A percentile compares a stretch with the other conserved stretches of the same genome.
Evolutionary conservation across 1,140 invertebrate species (phyloP).

Genomic region (Melipona quadrifasciata): DNA sequence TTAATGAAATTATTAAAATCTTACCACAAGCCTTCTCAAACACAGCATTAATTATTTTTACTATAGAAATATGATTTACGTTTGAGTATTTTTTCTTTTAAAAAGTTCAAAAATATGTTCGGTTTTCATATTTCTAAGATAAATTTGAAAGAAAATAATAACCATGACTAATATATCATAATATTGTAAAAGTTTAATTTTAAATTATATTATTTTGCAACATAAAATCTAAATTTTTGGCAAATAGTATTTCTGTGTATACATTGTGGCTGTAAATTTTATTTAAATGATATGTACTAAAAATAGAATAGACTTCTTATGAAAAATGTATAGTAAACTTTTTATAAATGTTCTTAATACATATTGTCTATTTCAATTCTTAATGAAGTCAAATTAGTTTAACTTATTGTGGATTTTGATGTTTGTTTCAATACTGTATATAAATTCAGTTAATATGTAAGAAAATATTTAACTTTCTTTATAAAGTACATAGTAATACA

Average conservation of each 20-base stretch:
- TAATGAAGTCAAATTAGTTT: conserved; percentile 49
- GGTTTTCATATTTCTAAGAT: not conserved
- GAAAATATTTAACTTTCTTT: conserved; percentile 54
- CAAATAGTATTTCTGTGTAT: conserved; percentile 16
- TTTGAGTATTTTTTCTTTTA: not conserved
- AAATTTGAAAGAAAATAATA: not conserved
- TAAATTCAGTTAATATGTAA: conserved; percentile 57
- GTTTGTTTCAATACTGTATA: conserved; percentile 59
- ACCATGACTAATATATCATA: not conserved
- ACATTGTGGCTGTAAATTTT: conserved; percentile 36
- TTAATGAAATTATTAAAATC: conserved; percentile 24
- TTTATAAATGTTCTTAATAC: conserved; percentile 52
- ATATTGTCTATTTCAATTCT: conserved; percentile 20
- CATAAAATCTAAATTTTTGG: not conserved
- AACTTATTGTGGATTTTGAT: conserved; percentile 32
- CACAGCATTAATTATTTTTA: conserved; percentile 57
- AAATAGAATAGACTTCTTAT: conserved; percentile 11
- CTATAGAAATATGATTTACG: conserved; percentile 16
- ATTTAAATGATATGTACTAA: conserved; percentile 22
- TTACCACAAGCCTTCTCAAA: conserved; percentile 62
- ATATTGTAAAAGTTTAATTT: conserved; percentile 16
- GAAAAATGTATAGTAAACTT: conserved; percentile 48
- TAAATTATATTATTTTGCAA: conserved; percentile 28
- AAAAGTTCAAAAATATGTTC: not conserved
- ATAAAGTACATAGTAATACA: conserved; percentile 38